A percentile compares a stretch with the other conserved stretches of the same genome.
phyloP scores from a whole-genome alignment of 2,888 invertebrate genomes.

The Stenotaenia linearis region DNA sequence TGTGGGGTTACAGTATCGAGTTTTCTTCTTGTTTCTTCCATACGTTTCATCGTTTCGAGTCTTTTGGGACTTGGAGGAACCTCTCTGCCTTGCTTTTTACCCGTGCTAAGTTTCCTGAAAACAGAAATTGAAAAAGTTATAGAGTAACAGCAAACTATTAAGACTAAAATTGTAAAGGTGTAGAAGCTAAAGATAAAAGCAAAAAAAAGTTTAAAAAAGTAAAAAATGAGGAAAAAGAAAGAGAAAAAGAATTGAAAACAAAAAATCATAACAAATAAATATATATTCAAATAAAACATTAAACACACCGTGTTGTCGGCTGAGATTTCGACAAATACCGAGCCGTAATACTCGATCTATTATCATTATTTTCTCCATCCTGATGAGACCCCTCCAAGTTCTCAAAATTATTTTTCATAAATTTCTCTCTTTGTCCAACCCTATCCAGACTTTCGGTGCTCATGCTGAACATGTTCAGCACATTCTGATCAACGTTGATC shows the following conservation, averaged over 20 bases:
- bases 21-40: constrained; percentile 77
- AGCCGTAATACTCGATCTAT: constrained; percentile 41
- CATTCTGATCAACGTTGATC: constrained; percentile 71
- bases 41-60: constrained; percentile 73
- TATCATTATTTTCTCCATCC: constrained; percentile 36
- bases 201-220: no score
- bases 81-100: constrained; percentile 35
- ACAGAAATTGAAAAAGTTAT: neutral
- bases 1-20: constrained; percentile 71
- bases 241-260: no score
- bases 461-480: constrained; percentile 39
- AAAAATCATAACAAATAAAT: no score
- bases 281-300: neutral
- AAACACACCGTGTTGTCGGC: neutral
- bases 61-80: constrained; percentile 47
- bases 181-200: no score
- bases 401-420: constrained; percentile 50
- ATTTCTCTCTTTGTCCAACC: constrained; percentile 49
- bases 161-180: no score
- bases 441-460: constrained; percentile 50
- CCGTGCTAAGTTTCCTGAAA: constrained; percentile 33
- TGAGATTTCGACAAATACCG: constrained; percentile 39
- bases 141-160: neutral
- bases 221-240: no score
- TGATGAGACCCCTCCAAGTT: constrained; percentile 57